Percentiles rank a stretch among this genome's conserved stretches.
Evolutionary conservation across 2,888 invertebrate species (phyloP).

Genomic region (Melieria crassipennis): DNA sequence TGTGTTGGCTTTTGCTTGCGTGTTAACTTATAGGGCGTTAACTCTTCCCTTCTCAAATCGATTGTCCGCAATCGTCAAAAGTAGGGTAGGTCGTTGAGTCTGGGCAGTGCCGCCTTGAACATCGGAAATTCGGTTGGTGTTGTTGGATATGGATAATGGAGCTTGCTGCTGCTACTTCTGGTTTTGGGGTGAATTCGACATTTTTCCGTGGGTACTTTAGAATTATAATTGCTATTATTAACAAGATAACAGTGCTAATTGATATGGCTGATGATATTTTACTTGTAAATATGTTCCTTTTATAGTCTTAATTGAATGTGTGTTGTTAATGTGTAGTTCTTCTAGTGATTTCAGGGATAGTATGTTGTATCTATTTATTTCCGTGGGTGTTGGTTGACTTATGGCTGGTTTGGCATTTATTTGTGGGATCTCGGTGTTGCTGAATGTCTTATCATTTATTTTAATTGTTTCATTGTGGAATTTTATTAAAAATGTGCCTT

Average conservation of each 20-base stretch:
- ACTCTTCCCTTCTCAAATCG: not conserved
- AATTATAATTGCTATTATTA: too few species aligned
- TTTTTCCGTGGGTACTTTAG: too few species aligned
- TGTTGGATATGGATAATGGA: not conserved
- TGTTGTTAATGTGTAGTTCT: constrained; percentile 10
- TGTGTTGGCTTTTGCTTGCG: too few species aligned
- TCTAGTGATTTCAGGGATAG: constrained; percentile 2
- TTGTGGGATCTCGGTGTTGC: constrained; percentile 7
- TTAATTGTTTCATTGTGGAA: too few species aligned
- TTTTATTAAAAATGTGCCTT: not conserved
- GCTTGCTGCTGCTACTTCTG: too few species aligned
- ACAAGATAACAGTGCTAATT: not conserved
- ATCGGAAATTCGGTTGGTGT: not conserved
- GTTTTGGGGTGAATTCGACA: too few species aligned
- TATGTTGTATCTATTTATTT: constrained; percentile 2
- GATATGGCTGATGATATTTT: not conserved
- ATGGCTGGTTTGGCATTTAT: not conserved
- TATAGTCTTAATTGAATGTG: constrained; percentile 9
- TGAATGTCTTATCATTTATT: not conserved
- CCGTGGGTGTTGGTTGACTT: not conserved
- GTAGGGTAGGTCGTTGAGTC: not conserved
- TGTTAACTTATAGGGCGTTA: not conserved
- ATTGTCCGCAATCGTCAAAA: not conserved
- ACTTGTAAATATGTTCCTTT: not conserved
- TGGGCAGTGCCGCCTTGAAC: not conserved